Percentiles rank a stretch among this genome's conserved stretches.
These are phyloP conservation scores for Bucco capensis DNA, from an alignment of 2,113 vertebrate genomes.

Conservation along the genomic window DNA sequence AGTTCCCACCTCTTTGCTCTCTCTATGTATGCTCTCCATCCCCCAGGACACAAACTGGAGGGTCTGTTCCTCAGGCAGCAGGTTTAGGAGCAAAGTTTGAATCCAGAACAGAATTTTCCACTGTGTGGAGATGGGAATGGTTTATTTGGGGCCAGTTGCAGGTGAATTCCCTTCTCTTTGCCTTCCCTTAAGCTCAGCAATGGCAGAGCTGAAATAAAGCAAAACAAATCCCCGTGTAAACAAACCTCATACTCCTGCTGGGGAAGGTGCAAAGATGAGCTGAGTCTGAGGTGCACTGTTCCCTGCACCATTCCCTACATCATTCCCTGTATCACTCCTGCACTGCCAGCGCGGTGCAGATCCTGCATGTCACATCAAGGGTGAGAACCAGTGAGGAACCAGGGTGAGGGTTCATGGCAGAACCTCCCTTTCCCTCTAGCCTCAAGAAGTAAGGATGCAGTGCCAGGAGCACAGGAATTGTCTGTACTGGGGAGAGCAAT, in stretches of 20 bases:
- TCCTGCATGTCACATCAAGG: background rate
- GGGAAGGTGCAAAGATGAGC: background rate
- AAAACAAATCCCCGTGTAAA: background rate
- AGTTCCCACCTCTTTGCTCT: background rate
- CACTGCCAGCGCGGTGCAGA: background rate
- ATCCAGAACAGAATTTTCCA: background rate
- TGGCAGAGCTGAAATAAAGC: background rate
- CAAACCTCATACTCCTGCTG: background rate
- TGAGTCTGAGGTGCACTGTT: fast-evolving
- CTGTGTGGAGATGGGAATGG: background rate
- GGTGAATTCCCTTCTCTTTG: background rate
- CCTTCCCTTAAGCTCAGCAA: background rate
- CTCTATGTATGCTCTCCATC: background rate
- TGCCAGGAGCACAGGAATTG: fast-evolving
- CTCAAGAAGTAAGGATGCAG: fast-evolving
- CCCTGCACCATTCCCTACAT: too few relatives aligned
- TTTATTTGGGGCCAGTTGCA: background rate
- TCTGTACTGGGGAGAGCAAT: background rate
- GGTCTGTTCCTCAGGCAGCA: background rate
- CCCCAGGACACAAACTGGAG: background rate
- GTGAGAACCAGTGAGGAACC: background rate
- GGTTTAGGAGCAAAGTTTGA: background rate
- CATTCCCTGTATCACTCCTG: too few relatives aligned
- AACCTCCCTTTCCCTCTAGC: background rate
- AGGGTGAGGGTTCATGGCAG: background rate